These are phyloP conservation scores for Leptobrachium ailaonicum DNA, from an alignment of 2,113 vertebrate genomes.

Conservation along the genomic window DNA sequence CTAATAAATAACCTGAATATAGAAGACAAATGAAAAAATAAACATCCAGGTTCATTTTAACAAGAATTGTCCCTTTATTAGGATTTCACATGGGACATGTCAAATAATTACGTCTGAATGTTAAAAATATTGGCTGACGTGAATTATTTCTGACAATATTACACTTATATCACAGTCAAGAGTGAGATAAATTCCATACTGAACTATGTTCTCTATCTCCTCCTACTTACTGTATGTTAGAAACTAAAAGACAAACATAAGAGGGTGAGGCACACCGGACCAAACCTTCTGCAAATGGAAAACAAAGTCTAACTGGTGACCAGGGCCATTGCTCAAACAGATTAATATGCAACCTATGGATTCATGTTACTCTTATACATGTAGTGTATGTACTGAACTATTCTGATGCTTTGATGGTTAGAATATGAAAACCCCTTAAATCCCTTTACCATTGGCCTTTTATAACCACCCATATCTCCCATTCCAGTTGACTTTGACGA, in stretches of 20 bases:
- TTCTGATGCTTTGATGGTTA: neutral
- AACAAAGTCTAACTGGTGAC: slow-evolving; percentile 1
- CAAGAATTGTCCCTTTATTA: too few species aligned
- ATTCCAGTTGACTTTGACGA: neutral
- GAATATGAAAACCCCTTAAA: neutral
- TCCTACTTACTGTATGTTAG: neutral
- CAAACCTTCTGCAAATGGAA: slow-evolving; percentile 26
- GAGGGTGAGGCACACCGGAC: neutral
- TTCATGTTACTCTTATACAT: neutral
- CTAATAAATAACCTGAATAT: too few species aligned
- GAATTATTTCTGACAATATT: too few species aligned
- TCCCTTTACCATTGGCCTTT: neutral
- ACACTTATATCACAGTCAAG: neutral
- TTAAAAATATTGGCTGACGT: too few species aligned
- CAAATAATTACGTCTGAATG: too few species aligned
- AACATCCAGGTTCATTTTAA: too few species aligned
- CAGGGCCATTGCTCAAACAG: neutral
- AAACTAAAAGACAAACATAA: neutral
- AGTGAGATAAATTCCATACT: neutral
- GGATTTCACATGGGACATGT: too few species aligned
- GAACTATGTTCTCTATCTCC: slow-evolving; percentile 33
- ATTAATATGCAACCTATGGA: neutral
- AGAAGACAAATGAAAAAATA: too few species aligned
- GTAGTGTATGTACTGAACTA: neutral
- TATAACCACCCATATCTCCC: neutral